Conservation (phyloP, 2,113 vertebrate genomes). For the Tychaedon coryphoeus region DNA sequence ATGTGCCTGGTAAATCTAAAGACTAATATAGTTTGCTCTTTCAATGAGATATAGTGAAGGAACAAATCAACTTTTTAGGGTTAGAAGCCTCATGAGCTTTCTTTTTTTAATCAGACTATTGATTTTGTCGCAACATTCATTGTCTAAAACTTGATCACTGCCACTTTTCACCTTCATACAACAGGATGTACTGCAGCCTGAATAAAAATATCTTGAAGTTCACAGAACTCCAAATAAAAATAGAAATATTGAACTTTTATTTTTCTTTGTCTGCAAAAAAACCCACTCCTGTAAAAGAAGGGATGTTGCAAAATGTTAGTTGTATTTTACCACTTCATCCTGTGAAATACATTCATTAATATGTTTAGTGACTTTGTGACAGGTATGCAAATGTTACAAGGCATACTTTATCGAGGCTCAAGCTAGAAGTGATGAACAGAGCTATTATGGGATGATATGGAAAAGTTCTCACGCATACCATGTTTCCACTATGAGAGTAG, state of each 20-base stretch:
- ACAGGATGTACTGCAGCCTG: not conserved
- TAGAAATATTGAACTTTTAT: not conserved
- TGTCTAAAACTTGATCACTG: constrained; percentile 58
- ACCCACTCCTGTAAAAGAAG: not conserved
- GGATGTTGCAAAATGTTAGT: not conserved
- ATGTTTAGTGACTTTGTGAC: not conserved
- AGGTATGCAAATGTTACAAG: not conserved
- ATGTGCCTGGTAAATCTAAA: constrained; percentile 56
- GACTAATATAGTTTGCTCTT: constrained; percentile 34
- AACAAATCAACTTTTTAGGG: constrained; percentile 72
- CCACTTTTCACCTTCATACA: constrained; percentile 21
- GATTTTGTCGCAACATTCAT: constrained; percentile 60
- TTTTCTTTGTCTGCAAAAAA: not conserved
- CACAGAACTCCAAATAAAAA: not conserved
- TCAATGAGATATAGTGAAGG: constrained; percentile 62
- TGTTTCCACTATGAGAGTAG: not conserved
- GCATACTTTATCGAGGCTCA: not conserved
- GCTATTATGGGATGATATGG: not conserved
- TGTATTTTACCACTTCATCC: not conserved
- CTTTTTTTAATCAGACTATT: constrained; percentile 71
- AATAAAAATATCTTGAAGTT: constrained; percentile 27
- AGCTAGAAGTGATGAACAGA: not conserved
- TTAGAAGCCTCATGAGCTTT: constrained; percentile 70
- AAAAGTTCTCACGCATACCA: not conserved
- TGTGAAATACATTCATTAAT: not conserved